A percentile compares a stretch with the other conserved stretches of the same genome.
These are phyloP conservation scores for Sebastes trivittatus DNA, from an alignment of 2,797 vertebrate species.

Conservation along the genomic window DNA sequence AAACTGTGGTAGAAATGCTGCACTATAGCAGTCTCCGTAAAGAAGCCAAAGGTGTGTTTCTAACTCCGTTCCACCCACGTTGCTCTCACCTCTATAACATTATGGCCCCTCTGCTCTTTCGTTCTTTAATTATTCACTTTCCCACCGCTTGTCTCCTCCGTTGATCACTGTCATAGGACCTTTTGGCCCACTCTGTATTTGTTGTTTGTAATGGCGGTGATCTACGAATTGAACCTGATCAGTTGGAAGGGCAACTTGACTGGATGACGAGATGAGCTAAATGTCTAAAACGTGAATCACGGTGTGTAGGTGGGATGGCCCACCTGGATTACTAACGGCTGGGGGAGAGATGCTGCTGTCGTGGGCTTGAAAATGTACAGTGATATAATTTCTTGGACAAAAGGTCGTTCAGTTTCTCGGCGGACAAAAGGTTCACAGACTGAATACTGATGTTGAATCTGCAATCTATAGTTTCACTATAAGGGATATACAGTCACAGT, in stretches of 20 bases:
- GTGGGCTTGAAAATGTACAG: conserved; percentile 49
- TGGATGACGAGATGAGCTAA: conserved; percentile 57
- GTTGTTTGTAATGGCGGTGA: conserved; percentile 31
- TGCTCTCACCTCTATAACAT: conserved; percentile 9
- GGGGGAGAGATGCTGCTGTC: conserved; percentile 37
- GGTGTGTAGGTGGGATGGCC: conserved; percentile 57
- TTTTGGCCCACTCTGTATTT: conserved; percentile 14
- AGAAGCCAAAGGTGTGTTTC: conserved; percentile 4
- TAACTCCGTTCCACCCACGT: conserved; percentile 30
- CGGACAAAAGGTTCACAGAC: not conserved
- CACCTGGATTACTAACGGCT: conserved; percentile 70
- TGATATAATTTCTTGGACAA: conserved; percentile 45
- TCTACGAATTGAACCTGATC: conserved; percentile 43
- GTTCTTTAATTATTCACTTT: conserved; percentile 34
- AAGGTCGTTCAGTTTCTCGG: not conserved
- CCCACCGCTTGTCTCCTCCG: conserved; percentile 31
- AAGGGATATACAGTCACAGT: not conserved
- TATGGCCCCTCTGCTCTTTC: not conserved
- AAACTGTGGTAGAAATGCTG: not conserved
- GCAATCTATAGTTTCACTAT: not conserved
- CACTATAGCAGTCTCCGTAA: not conserved
- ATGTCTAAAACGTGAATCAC: conserved; percentile 69
- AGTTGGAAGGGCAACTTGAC: conserved; percentile 45
- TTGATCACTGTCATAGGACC: conserved; percentile 19
- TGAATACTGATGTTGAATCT: not conserved